Base-by-base conservation (phyloP, 1,140 invertebrate genomes). In the Pantala flavescens region DNA sequence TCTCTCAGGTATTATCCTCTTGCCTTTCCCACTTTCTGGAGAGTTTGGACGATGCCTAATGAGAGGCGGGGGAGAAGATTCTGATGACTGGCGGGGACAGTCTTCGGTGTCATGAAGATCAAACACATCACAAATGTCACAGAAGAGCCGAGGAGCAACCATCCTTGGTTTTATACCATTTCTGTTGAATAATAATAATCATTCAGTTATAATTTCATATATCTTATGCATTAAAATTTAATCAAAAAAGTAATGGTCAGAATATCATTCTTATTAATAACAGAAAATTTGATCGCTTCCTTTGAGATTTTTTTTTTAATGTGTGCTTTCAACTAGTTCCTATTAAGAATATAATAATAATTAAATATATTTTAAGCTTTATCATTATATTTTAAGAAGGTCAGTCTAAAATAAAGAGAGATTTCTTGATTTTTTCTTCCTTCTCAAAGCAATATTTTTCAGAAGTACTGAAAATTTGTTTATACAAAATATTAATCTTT, bases 91-190 rank as follows among this genome's bases (percentile, higher is more conserved):
- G 21, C 88, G 85, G 21, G 96, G 96, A 84, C 97, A 98, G 82
- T 98, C 97, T 82, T 98, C 95, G 0, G 97, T 98, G 81, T 98
- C 96, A 80, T 99, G 97, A 74, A 90, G 84, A 85, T 98, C 97
- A 86, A 98, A 98, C 80, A 90, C 86, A 84, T 98, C 97, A 84
- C 97, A 98, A 79, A 98, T 98, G 86, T 98, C 97, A 86, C 97
- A 98, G 84, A 95, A 98, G 77, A 96, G 83, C 70, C 97, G 89
- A 24, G 93, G 91, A 23, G 92, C 86, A 7, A 87, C 83, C 74
- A 84, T 77, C 74, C 82, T 82, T 74, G 82, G 80, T 2, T 84
- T 82, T 72, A 85, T 79, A 12, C 81, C 83, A 77, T 74, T 78
- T 73, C 82, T 82, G 71, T 21, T 72, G 77, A 74, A 77, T 75